Evolutionary conservation across 2,888 invertebrate species (phyloP), one percentile per base, ranked within the genome.

Genomic region (Oligia strigilis): DNA sequence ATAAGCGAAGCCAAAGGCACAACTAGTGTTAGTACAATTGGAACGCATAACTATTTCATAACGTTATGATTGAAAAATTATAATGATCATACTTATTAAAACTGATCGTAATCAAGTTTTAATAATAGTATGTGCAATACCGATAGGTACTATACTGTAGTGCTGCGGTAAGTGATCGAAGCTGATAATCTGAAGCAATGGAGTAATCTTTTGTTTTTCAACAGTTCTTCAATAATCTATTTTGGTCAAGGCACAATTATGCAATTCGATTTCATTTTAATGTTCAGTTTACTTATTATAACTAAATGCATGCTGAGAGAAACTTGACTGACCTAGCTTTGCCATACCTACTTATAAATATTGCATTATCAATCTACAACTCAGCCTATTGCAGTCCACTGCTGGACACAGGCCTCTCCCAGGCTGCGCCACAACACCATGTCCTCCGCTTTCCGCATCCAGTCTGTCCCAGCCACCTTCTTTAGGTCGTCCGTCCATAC

Each of bases 221-320:
- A 80, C 69, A 77, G 80, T 75, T 82, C 72, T 85, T 80, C 72
- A 75, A 58, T 75, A 80, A 86, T 85, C 78, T 82, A 78, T 87
- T 64, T 77, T 67, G 85, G 83, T 77, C 88, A 88, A 87, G 89
- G 88, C 19, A 72, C 13, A n/a, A 14, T 82, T 82, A 78, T 79
- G 83, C 76, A 88, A 85, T 72, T 36, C 58, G 81, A 75, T 84
- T 86, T 82, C 66, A 76, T 83, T 86, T 83, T 77, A 83, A 80
- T 78, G 49, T 78, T 74, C 60, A 66, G 66, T 73, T 77, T 86
- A 85, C 55, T 74, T 74, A 80, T 70, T 23, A 40, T 73, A 80
- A 17, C 49, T 80, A 70, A 73, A 64, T 65, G 52, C 23, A 58
- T 80, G 17, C 46, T 14, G 1, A 23, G 62, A 64, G 80, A 64